A percentile compares a stretch with the other conserved stretches of the same genome.
Conservation (phyloP, 1,140 invertebrate species). For the Drosophila cardini region DNA sequence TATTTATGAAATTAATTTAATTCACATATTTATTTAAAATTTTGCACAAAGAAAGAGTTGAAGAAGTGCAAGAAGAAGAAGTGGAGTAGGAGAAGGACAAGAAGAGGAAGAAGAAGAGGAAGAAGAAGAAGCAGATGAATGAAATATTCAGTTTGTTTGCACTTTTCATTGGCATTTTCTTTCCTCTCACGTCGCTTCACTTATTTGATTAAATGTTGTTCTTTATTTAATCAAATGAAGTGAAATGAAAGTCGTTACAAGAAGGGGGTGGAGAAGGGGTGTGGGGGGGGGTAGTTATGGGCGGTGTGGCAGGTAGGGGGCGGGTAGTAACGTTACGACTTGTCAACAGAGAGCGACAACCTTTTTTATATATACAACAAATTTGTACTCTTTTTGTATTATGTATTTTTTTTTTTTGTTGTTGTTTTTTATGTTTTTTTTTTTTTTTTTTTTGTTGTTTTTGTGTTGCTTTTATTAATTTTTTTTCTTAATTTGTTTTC, state of each 20-base stretch:
- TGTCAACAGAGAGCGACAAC: slow-evolving; percentile 43
- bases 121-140: slow-evolving; percentile 23
- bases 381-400: no score
- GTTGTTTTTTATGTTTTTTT: no score
- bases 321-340: not conserved
- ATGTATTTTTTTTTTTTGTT: no score
- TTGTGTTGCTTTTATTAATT: slow-evolving; percentile 18
- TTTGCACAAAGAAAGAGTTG: slow-evolving; percentile 35
- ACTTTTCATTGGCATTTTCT: slow-evolving; percentile 47
- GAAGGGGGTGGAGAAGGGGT: slow-evolving; percentile 5
- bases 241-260: slow-evolving; percentile 48
- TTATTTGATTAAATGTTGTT: slow-evolving; percentile 75
- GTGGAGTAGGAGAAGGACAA: not conserved
- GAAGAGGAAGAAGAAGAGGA: not conserved
- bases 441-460: slow-evolving; percentile 3
- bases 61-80: slow-evolving; percentile 1
- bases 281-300: not conserved
- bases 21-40: slow-evolving; percentile 57
- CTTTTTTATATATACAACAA: slow-evolving; percentile 22
- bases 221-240: slow-evolving; percentile 81
- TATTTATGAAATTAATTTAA: slow-evolving; percentile 79
- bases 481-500: slow-evolving; percentile 18
- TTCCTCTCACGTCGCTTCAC: slow-evolving; percentile 16
- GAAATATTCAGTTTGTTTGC: slow-evolving; percentile 47
- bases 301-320: not conserved